Base-by-base conservation (phyloP, 2,113 vertebrate genomes). In the Jacana jacana region DNA sequence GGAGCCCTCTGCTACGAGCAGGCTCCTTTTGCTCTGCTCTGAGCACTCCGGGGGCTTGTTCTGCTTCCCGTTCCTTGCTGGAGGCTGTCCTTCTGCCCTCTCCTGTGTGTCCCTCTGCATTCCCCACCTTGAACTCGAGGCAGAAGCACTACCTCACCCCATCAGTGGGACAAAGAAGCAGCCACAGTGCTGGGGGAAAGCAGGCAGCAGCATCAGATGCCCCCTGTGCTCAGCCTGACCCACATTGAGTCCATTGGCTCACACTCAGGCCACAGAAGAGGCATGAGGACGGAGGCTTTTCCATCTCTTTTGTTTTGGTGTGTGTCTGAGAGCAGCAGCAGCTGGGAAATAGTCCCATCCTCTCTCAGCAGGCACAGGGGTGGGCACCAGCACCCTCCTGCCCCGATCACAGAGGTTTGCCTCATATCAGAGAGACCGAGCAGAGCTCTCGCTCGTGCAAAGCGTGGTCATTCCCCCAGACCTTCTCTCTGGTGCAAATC, bases 351-450 rank as follows among this genome's bases (percentile, higher is more conserved):
- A 9, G 28, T 33, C 65, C n/a, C 5, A 0, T 31, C 13, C 30
- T 11, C 15, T 54, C 49, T 31, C 8, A 0, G 71, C 22, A 57
- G 81, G 85, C 58, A 78, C 28, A 40, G 54, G 10, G 1, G 28
- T 33, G 72, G 82, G 54, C n/a, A 63, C 25, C 63, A 73, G 42
- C 77, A 71, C 31, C 54, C 57, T 83, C 48, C 68, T 52, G 49
- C n/a, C 37, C 63, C 3, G 1, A 23, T 33, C 33, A 0, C 13
- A 16, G 20, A 6, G 15, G 9, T 42, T 27, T 40, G 2, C 13
- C 42, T 1, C 6, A 54, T 27, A 57, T 65, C 61, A 73, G 66
- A 58, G 63, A 33, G 57, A 20, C 22, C 13, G 2, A 16, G 40
- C 30, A 44, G 55, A 65, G 76, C 55, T 60, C 61, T 23, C 1